A percentile compares a stretch with the other conserved stretches of the same genome.
Evolutionary conservation across 2,797 vertebrate species (phyloP).

Genomic region (Urophycis tenuis): DNA sequence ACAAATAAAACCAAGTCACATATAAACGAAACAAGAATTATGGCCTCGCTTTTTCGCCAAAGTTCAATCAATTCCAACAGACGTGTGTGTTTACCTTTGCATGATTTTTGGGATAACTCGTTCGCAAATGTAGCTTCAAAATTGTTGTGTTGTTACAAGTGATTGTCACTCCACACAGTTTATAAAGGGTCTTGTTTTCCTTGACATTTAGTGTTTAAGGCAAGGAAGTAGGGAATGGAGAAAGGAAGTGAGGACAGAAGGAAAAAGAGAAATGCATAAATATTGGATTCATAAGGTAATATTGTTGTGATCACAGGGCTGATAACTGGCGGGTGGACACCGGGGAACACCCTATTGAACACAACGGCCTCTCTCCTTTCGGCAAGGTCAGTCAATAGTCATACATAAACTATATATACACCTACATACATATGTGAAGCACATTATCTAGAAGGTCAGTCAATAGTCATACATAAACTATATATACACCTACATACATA

Average conservation of each 20-base stretch:
- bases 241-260: neutral
- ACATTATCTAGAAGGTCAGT: neutral
- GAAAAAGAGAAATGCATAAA: neutral
- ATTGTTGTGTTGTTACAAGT: neutral
- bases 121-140: neutral
- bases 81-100: neutral
- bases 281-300: too few species aligned
- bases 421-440: too few species aligned
- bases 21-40: too few species aligned
- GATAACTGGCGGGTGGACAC: constrained; percentile 92
- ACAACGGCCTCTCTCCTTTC: constrained; percentile 78
- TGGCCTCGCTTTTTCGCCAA: too few species aligned
- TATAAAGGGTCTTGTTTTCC: neutral
- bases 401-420: neutral
- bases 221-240: neutral
- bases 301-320: constrained; percentile 63
- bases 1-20: too few species aligned
- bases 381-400: constrained; percentile 77
- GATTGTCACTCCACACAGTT: neutral
- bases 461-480: neutral
- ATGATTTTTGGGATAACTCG: neutral
- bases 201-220: constrained; percentile 1
- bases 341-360: constrained; percentile 53
- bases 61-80: too few species aligned
- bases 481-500: neutral